Evolutionary conservation across 2,888 invertebrate species (phyloP), one percentile per base, ranked within the genome.

Genomic region (Encarsia formosa): DNA sequence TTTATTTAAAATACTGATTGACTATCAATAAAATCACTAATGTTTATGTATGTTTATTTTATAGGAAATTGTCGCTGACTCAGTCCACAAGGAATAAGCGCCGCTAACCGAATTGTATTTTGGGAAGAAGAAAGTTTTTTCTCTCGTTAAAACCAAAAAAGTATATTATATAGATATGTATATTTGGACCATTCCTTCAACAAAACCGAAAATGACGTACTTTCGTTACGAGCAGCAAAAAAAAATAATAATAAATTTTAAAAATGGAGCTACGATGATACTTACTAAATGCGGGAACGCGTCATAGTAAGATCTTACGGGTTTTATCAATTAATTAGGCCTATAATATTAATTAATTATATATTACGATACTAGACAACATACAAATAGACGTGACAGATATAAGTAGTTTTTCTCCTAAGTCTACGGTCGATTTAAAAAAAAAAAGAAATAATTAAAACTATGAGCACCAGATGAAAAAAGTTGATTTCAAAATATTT

Each of bases 181-280:
- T 70, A 71, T 73, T 73, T 71, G 73, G 71, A 73, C 70, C 71
- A 72, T 73, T 73, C 70, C 71, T 72, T 65, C 69, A 71, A 73
- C 65, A 65, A 69, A 72, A 68, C 67, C 62, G 66, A 70, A 70
- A 70, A 70, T 65, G 67, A 68, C 65, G 66, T 71, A 71, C 67
- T 72, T 72, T 71, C 66, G 69, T 68, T 71, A 72, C 67, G 67
- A 69, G 66, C 67, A 69, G 64, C 60, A 65, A 64, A 51, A 54
- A 52, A 52, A 57, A 49, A 50, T 53, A 49, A 46, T 57, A 46
- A 42, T 42, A 47, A 37, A 54, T 54, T 46, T 49, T 48, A 53
- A 53, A 54, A 47, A 56, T 29, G 44, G 47, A 59, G 57, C 62
- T 65, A 64, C 59, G 62, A 65, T 62, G 65, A 64, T 64, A 68